Base-by-base conservation (phyloP, 2,797 vertebrate species). In the Triplophysa yarkandensis region DNA sequence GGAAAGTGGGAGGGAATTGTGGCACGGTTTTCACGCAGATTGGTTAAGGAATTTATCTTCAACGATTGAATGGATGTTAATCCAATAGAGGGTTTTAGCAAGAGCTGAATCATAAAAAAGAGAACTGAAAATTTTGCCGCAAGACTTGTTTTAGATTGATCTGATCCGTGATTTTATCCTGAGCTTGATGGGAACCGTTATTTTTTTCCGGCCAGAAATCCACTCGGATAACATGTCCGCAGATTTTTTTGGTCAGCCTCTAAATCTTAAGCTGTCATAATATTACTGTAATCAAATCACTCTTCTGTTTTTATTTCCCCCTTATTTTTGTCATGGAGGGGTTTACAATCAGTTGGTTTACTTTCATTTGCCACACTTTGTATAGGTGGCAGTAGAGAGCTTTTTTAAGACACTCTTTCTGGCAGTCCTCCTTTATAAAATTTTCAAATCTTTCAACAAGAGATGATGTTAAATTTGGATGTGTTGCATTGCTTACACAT, bases 321-420 rank as follows among this genome's bases (percentile, higher is more conserved):
- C 6, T 1, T 55, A 55, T 65, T 34, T 11, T 4, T 21, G 19
- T 65, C 46, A 55, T 60, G 21, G n/a, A 39, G 25, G 13, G 2
- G 54, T 4, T 67, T 46, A 6, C 23, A 63, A 30, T 32, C 5
- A 27, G 4, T 13, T 46, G 30, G 17, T 8, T 7, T 52, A 19
- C 44, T 39, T 32, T 58, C 4, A 46, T 21, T 55, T 78, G 61
- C 72, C 76, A 78, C 55, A 30, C 74, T n/a, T 32, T 9, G 52
- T 77, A 81, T 86, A 89, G 87, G 86, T 86, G 88, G 88, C 89
- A 87, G 86, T 81, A 86, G 82, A 84, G 88, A 90, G 88, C 87
- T 74, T 17, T 30, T 75, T 7, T 81, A 13, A 70, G 28, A 67
- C 77, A 58, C 23, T 63, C 63, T 77, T 34, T 7, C 4, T 77